phyloP scores from a whole-genome alignment of 2,888 invertebrate species.

The Leucoptera coffeella region DNA sequence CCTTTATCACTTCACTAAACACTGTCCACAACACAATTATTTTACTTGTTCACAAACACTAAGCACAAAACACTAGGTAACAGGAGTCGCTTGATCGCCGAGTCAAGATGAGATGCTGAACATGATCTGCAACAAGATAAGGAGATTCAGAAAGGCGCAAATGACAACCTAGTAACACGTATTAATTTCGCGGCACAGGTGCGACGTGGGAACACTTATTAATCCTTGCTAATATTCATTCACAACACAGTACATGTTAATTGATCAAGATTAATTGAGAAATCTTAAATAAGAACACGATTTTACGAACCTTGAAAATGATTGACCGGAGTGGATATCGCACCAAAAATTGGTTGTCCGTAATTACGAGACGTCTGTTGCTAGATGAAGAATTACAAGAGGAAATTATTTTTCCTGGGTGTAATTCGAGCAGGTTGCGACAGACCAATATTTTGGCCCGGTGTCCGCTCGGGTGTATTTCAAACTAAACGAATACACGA shows the following conservation, averaged over 20 bases:
- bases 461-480: constrained; percentile 50
- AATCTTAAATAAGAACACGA: too few species aligned
- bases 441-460: constrained; percentile 55
- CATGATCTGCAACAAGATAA: constrained; percentile 47
- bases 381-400: constrained; percentile 37
- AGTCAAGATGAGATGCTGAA: constrained; percentile 44
- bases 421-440: constrained; percentile 43
- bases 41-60: constrained; percentile 20
- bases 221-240: too few species aligned
- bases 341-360: constrained; percentile 52
- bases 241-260: too few species aligned
- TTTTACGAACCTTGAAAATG: constrained; percentile 52
- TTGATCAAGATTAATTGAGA: too few species aligned
- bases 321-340: constrained; percentile 52
- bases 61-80: constrained; percentile 33
- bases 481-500: constrained; percentile 44
- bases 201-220: too few species aligned
- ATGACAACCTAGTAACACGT: too few species aligned
- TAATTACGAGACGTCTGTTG: constrained; percentile 30
- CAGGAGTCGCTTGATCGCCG: constrained; percentile 36
- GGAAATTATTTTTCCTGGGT: constrained; percentile 17
- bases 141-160: too few species aligned
- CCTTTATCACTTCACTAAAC: too few species aligned
- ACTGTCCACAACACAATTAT: constrained; percentile 25
- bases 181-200: constrained; percentile 39